phyloP scores from a whole-genome alignment of 1,140 invertebrate species.

The Dendroctonus ponderosae region DNA sequence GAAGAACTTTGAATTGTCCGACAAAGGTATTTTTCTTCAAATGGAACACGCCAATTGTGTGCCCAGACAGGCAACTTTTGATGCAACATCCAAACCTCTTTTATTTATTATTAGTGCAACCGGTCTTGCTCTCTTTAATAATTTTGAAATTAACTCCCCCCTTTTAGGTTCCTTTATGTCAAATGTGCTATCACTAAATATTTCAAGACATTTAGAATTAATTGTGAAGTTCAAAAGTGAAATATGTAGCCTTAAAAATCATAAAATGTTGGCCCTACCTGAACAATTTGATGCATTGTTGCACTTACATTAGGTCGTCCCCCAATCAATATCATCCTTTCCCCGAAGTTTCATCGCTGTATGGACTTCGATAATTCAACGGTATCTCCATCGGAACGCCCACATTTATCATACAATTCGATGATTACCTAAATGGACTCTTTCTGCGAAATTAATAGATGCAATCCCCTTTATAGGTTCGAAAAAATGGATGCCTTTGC shows the following conservation, averaged over 20 bases:
- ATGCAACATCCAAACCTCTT: conserved; percentile 8
- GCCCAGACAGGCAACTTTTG: too few species aligned
- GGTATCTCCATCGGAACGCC: background rate
- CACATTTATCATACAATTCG: conserved; percentile 10
- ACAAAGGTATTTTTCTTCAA: conserved; percentile 7
- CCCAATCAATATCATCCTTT: background rate
- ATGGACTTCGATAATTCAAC: background rate
- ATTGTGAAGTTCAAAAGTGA: too few species aligned
- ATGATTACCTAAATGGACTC: conserved; percentile 28
- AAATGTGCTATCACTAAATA: background rate
- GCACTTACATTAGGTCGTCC: background rate
- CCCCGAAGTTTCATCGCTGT: too few species aligned
- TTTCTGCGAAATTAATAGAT: conserved; percentile 27
- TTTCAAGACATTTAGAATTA: background rate
- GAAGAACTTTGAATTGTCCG: conserved; percentile 17
- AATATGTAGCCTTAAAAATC: too few species aligned
- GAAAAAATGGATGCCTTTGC: conserved; percentile 30
- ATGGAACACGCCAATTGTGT: too few species aligned
- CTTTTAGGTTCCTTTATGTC: background rate
- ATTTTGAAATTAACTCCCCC: background rate
- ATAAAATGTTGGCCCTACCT: too few species aligned
- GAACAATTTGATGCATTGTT: too few species aligned
- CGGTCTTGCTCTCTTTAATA: background rate
- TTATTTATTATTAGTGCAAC: background rate
- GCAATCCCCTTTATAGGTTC: conserved; percentile 22